Evolutionary conservation across 2,888 invertebrate genomes (phyloP).

Genomic region (Oxystoma pomonae): DNA sequence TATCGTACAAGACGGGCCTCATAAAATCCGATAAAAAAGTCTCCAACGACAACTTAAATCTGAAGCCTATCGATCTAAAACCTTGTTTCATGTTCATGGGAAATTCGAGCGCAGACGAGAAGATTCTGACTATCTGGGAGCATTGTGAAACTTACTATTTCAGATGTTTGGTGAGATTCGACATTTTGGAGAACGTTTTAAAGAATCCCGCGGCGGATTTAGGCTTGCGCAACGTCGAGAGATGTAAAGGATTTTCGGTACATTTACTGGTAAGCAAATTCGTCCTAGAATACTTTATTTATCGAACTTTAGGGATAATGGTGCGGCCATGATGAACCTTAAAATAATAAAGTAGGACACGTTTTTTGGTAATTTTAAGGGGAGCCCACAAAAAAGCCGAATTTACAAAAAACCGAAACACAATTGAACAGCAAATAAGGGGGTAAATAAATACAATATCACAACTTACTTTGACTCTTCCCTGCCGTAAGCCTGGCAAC

Average conservation of each 20-base stretch:
- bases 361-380: no score
- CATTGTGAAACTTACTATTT: constrained; percentile 73
- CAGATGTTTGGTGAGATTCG: constrained; percentile 64
- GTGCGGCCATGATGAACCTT: no score
- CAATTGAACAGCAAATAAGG: no score
- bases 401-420: no score
- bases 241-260: constrained; percentile 80
- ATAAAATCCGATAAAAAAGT: constrained; percentile 53
- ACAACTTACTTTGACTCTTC: no score
- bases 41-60: constrained; percentile 58
- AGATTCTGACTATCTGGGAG: constrained; percentile 60
- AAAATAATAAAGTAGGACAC: no score
- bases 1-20: constrained; percentile 79
- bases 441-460: no score
- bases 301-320: no score
- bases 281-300: no score
- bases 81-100: constrained; percentile 55
- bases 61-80: constrained; percentile 67
- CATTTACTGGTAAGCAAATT: constrained; percentile 63
- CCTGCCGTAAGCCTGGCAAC: no score
- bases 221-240: constrained; percentile 74
- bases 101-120: constrained; percentile 46
- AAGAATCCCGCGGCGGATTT: constrained; percentile 72
- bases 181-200: constrained; percentile 59
- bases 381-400: no score